A percentile compares a stretch with the other conserved stretches of the same genome.
These are phyloP conservation scores for Todiramphus chloris DNA, from an alignment of 2,113 vertebrate genomes.

Conservation along the genomic window DNA sequence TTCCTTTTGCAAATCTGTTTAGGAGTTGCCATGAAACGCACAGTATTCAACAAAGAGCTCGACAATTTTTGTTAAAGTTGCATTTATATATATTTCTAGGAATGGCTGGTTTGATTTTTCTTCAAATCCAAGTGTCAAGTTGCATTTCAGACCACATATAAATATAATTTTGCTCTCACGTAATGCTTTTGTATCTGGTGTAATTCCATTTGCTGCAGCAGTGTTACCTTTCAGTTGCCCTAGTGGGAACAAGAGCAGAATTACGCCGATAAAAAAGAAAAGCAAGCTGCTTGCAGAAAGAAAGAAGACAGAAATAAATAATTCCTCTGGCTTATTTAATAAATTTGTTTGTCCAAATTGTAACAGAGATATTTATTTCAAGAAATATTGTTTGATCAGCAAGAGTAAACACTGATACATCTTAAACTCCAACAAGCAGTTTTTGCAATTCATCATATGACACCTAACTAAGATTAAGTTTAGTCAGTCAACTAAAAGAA, in stretches of 20 bases:
- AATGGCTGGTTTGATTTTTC: not conserved
- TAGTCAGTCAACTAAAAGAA: not conserved
- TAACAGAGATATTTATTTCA: slow-evolving; percentile 25
- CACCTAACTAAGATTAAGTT: slow-evolving; percentile 28
- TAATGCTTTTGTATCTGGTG: slow-evolving; percentile 47
- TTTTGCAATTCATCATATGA: not conserved
- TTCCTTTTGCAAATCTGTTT: slow-evolving; percentile 8
- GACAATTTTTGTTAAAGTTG: slow-evolving; percentile 10
- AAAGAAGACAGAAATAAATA: slow-evolving; percentile 23
- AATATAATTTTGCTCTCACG: slow-evolving; percentile 54
- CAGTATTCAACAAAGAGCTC: not conserved
- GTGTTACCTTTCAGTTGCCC: slow-evolving; percentile 54
- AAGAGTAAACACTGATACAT: slow-evolving; percentile 4
- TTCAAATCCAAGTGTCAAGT: slow-evolving; percentile 17
- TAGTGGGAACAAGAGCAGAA: slow-evolving; percentile 45
- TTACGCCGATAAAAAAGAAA: not conserved
- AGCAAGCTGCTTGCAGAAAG: not conserved
- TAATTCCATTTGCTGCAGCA: slow-evolving; percentile 32
- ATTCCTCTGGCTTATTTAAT: slow-evolving; percentile 28
- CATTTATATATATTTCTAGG: not conserved
- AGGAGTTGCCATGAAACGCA: slow-evolving; percentile 33
- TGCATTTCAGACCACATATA: slow-evolving; percentile 54
- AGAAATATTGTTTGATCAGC: slow-evolving; percentile 43
- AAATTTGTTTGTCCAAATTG: slow-evolving; percentile 41
- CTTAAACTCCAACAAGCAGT: not conserved